A percentile compares a stretch with the other conserved stretches of the same genome.
Evolutionary conservation across 2,797 vertebrate species (phyloP).

Genomic region (Amniataba percoides): DNA sequence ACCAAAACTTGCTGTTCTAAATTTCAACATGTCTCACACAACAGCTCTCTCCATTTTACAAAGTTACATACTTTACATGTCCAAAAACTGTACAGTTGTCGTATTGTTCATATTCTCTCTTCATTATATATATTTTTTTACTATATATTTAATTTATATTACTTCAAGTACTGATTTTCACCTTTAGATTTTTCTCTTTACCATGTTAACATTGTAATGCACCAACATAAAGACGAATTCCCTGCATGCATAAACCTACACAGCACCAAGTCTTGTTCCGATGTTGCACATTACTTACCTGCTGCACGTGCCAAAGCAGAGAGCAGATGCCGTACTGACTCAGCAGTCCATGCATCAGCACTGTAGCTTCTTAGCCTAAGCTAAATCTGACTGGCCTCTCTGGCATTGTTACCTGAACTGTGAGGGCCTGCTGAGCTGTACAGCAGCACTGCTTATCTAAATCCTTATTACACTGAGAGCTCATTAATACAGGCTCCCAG

Average conservation of each 20-base stretch:
- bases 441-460: conserved; percentile 14
- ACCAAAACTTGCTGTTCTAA: background rate
- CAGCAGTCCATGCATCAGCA: background rate
- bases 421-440: conserved; percentile 7
- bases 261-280: no score
- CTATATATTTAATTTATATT: no score
- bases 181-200: no score
- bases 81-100: no score
- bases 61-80: background rate
- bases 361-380: conserved; percentile 14
- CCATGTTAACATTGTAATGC: no score
- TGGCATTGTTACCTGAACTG: conserved; percentile 10
- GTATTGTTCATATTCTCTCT: no score
- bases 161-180: no score
- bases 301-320: conserved; percentile 8
- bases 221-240: no score
- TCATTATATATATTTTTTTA: no score
- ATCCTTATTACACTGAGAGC: conserved; percentile 33
- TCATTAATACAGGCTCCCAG: conserved; percentile 19
- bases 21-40: background rate
- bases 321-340: conserved; percentile 18
- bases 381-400: conserved; percentile 20
- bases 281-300: background rate
- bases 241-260: no score
- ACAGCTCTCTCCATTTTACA: background rate